Conservation (phyloP, 2,113 vertebrate genomes). For the Bufo gargarizans region DNA sequence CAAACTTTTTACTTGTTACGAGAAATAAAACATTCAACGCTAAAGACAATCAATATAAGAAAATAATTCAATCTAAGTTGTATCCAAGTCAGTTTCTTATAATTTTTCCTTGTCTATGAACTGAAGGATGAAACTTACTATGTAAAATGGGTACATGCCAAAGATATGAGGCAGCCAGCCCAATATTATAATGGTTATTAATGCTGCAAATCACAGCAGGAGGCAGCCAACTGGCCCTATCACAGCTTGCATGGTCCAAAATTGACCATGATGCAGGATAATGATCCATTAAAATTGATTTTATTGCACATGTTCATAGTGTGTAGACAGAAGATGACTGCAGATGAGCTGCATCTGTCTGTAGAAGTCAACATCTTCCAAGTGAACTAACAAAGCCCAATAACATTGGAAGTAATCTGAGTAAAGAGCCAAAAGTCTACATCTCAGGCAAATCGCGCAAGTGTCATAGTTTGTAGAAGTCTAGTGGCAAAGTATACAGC, state of each 20-base stretch:
- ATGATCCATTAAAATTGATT: slow-evolving; percentile 27
- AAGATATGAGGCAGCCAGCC: not conserved
- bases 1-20: not conserved
- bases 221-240: slow-evolving; percentile 20
- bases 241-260: not conserved
- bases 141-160: slow-evolving; percentile 4
- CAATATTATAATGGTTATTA: not conserved
- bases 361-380: not conserved
- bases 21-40: slow-evolving; percentile 14
- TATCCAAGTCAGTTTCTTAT: not conserved
- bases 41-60: slow-evolving; percentile 32
- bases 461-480: not conserved
- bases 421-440: not conserved
- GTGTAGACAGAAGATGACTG: not conserved
- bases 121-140: not conserved
- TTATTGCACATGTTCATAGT: slow-evolving; percentile 9
- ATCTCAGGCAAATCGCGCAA: not conserved
- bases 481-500: not conserved
- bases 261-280: slow-evolving; percentile 15
- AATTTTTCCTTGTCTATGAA: not conserved
- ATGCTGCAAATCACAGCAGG: not conserved
- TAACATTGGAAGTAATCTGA: not conserved
- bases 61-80: not conserved
- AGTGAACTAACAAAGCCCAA: slow-evolving; percentile 2
- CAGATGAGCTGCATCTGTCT: not conserved